Evolutionary conservation across 2,888 invertebrate genomes (phyloP), one percentile per base, ranked within the genome.

Genomic region (Craniophora ligustri): DNA sequence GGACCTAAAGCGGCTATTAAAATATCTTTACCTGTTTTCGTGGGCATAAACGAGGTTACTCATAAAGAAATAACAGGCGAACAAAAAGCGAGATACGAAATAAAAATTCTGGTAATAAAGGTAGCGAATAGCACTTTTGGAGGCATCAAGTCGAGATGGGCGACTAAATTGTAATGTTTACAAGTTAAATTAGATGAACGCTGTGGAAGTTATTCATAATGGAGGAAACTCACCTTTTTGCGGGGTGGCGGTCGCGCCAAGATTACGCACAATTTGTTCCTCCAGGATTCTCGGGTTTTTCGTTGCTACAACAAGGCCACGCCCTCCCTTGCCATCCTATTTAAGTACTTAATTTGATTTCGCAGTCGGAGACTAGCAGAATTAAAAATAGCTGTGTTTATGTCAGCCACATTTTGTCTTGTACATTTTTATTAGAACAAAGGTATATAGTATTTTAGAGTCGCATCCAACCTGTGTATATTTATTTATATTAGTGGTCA

Each of bases 181-280:
- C 90, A 89, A 90, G 90, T 90, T 90, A 89, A 90, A 90, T 90
- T 88, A 89, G 89, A 87, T 84, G 87, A 86, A 85, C 83, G 81
- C 79, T 78, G 78, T 81, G 79, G 81, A 85, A 86, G 84, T 88
- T 88, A 88, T 87, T 87, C 87, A 87, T 87, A 87, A 88, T 87
- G 83, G 83, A 70, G 77, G 67, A 67, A 76, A 67, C 78, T 85
- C 84, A 84, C 86, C 87, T 87, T 88, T 87, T 87, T 85, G 85
- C 65, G 82, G 82, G 72, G 65, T 63, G 71, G 69, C 73, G 73
- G 71, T 71, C 70, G 69, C 75, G 74, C 58, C 67, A 65, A 85
- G 86, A 89, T 86, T 87, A 87, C 85, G 81, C 76, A 78, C 86
- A 86, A 87, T 87, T 87, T 87, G 81, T 80, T 80, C 78, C 70